Evolutionary conservation across 2,113 vertebrate species (phyloP).

Genomic region (Trogon surrucura): DNA sequence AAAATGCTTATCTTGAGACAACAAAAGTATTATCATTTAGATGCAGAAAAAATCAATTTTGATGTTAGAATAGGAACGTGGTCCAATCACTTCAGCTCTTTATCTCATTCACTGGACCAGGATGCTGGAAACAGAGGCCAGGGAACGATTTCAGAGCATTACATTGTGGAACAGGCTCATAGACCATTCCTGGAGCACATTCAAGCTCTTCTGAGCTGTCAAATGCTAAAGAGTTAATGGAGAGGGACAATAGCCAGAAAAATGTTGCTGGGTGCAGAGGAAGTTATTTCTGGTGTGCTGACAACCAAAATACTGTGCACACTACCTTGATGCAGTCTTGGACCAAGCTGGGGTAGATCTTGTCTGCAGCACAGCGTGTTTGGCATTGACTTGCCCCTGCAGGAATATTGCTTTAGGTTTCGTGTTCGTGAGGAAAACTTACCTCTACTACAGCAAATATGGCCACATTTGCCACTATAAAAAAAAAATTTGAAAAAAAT

Average conservation of each 20-base stretch:
- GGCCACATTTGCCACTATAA: neutral
- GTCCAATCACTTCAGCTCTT: neutral
- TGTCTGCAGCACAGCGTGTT: neutral
- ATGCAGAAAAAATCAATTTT: neutral
- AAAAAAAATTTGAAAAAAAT: neutral
- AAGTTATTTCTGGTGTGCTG: neutral
- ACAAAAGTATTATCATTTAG: neutral
- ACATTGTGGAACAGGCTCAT: neutral
- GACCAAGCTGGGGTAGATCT: neutral
- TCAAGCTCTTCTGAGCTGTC: neutral
- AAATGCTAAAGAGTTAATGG: neutral
- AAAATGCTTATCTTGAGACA: neutral
- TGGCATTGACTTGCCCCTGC: neutral
- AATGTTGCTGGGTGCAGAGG: neutral
- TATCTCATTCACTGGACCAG: neutral
- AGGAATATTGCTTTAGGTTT: neutral
- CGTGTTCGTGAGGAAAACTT: neutral
- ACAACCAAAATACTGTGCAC: neutral
- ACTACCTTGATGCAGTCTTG: neutral
- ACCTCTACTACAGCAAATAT: neutral
- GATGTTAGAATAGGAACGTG: neutral
- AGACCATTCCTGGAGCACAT: neutral
- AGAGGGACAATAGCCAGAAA: neutral
- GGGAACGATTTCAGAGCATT: neutral
- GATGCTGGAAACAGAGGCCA: neutral